Percentiles rank a stretch among this genome's conserved stretches.
Evolutionary conservation across 2,113 vertebrate species (phyloP).

Genomic region (Sinocyclocheilus maitianheensis): DNA sequence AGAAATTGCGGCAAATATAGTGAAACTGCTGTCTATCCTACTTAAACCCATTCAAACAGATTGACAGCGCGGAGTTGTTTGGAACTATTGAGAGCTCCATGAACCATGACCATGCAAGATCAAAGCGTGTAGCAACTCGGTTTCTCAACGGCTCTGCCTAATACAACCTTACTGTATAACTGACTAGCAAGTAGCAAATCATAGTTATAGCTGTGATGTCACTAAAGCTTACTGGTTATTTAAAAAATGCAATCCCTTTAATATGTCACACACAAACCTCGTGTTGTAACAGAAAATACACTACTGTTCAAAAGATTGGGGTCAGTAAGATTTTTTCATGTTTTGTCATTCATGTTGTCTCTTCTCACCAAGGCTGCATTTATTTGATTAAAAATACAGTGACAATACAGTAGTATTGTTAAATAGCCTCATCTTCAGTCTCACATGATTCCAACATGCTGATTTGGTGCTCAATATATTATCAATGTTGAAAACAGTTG

Average conservation of each 20-base stretch:
- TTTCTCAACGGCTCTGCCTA: no score
- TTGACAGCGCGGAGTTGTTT: no score
- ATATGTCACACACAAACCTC: not conserved
- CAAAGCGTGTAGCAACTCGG: no score
- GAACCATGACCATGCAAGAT: no score
- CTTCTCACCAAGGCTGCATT: not conserved
- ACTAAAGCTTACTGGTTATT: not conserved
- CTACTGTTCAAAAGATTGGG: not conserved
- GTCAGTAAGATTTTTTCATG: no score
- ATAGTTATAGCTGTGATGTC: not conserved
- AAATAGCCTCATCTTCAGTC: not conserved
- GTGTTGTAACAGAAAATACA: not conserved
- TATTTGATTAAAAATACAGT: not conserved
- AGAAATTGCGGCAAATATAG: no score
- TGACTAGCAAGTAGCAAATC: not conserved
- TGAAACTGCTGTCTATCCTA: no score
- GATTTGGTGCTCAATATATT: not conserved
- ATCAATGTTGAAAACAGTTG: not conserved
- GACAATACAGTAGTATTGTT: not conserved
- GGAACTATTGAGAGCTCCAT: no score
- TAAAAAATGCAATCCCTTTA: not conserved
- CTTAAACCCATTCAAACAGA: no score
- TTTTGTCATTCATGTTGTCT: no score
- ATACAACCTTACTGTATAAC: not conserved
- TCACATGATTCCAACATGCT: not conserved